A percentile compares a stretch with the other conserved stretches of the same genome.
phyloP scores from a whole-genome alignment of 2,113 vertebrate species.

The Notothenia rossii region DNA sequence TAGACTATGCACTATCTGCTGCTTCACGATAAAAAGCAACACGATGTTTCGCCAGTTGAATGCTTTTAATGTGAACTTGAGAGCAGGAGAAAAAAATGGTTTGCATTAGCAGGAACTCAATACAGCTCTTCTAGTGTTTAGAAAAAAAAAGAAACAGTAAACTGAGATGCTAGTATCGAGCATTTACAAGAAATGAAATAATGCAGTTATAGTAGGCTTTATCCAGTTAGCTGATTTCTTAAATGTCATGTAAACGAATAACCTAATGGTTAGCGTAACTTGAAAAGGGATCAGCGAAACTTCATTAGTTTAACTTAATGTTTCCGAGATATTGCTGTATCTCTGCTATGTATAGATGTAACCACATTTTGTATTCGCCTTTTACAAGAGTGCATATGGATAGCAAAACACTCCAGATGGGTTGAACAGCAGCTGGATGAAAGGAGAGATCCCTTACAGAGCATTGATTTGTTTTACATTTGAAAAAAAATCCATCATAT shows the following conservation, averaged over 20 bases:
- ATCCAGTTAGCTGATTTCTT: not conserved
- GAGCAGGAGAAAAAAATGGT: not conserved
- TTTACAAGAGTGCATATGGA: not conserved
- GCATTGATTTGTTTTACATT: not conserved
- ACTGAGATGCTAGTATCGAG: not conserved
- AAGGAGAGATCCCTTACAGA: not conserved
- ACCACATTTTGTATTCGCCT: not conserved
- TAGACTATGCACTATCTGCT: not conserved
- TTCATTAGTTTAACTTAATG: constrained; percentile 9
- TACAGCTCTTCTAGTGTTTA: not conserved
- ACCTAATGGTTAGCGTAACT: not conserved
- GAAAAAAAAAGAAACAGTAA: not conserved
- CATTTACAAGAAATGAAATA: not conserved
- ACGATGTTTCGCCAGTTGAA: not conserved
- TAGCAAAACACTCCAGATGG: not conserved
- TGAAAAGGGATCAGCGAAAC: not conserved
- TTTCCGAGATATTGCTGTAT: not conserved
- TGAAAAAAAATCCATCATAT: not conserved
- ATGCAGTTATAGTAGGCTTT: not conserved
- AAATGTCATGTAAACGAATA: not conserved
- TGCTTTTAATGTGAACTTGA: constrained; percentile 5
- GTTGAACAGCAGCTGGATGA: not conserved
- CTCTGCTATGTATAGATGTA: not conserved
- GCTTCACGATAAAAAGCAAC: not conserved
- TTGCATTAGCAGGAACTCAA: constrained; percentile 10